Conservation (phyloP, 1,140 invertebrate species). For the Chymomyza costata region DNA sequence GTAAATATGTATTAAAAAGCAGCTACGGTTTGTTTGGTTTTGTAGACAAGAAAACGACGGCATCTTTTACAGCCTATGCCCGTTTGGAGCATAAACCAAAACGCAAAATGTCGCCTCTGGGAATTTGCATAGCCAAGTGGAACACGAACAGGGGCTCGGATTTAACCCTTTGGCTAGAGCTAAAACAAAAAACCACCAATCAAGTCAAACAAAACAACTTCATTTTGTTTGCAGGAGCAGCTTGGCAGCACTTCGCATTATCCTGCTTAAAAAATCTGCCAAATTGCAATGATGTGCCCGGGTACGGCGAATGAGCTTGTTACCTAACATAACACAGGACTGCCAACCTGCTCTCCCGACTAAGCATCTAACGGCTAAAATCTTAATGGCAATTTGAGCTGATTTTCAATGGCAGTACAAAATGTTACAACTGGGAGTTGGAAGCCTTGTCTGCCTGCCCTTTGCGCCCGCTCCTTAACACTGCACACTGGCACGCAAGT, state of each 20-base stretch:
- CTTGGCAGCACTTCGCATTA: slow-evolving; percentile 41
- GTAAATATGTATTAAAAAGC: slow-evolving; percentile 9
- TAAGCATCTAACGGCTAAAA: no score
- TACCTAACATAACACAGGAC: no score
- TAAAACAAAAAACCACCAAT: no score
- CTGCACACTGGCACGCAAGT: not conserved
- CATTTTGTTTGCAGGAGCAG: slow-evolving; percentile 19
- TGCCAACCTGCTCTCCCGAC: no score
- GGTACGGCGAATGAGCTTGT: no score
- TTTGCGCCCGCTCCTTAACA: not conserved
- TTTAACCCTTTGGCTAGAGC: slow-evolving; percentile 5
- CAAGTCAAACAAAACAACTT: slow-evolving; percentile 50
- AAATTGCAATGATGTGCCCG: no score
- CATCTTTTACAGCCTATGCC: slow-evolving; percentile 57
- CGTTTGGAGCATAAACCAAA: slow-evolving; percentile 69
- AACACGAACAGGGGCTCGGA: not conserved
- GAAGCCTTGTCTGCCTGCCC: not conserved
- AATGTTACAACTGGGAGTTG: slow-evolving; percentile 74
- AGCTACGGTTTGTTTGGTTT: no score
- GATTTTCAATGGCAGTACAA: slow-evolving; percentile 46
- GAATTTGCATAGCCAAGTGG: slow-evolving; percentile 20
- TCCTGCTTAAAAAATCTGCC: slow-evolving; percentile 21
- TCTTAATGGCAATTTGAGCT: slow-evolving; percentile 70
- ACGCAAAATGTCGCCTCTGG: slow-evolving; percentile 69
- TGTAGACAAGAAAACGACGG: slow-evolving; percentile 65